These are phyloP conservation scores for Papilio glaucus DNA, from an alignment of 1,140 invertebrate genomes.

Conservation along the genomic window DNA sequence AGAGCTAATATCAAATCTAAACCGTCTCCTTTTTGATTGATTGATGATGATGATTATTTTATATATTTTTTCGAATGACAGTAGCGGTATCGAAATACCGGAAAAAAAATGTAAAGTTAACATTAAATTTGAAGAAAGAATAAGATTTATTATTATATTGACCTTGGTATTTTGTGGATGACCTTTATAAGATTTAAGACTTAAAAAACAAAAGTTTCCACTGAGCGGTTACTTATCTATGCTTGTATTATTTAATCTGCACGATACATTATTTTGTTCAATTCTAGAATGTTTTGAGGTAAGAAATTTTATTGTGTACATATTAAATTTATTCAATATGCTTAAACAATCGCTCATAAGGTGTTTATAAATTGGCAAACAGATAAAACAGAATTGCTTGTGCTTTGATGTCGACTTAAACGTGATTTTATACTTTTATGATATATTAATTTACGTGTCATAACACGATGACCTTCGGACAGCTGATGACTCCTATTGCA, in stretches of 20 bases:
- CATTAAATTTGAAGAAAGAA: background rate
- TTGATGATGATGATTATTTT: too few relatives aligned
- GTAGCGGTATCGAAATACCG: too few relatives aligned
- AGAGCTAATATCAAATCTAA: background rate
- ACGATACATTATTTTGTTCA: background rate
- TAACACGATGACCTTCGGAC: background rate
- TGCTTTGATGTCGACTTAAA: background rate
- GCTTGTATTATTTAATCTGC: background rate
- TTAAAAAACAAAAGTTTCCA: background rate
- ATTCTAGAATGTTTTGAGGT: background rate
- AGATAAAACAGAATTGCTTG: slow-evolving; percentile 1
- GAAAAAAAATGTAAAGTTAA: background rate
- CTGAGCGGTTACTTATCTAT: background rate
- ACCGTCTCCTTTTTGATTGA: background rate
- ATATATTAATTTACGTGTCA: slow-evolving; percentile 16
- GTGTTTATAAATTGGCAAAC: slow-evolving; percentile 12
- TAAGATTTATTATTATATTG: background rate
- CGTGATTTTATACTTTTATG: slow-evolving; percentile 22
- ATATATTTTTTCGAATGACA: too few relatives aligned
- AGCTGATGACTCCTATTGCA: background rate
- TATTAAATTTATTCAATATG: slow-evolving; percentile 6
- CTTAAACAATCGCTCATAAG: background rate
- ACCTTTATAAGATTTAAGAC: background rate
- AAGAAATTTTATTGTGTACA: background rate
- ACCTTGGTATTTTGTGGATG: background rate